A percentile compares a stretch with the other conserved stretches of the same genome.
These are phyloP conservation scores for Venusia cambrica DNA, from an alignment of 2,888 invertebrate genomes.

Conservation along the genomic window DNA sequence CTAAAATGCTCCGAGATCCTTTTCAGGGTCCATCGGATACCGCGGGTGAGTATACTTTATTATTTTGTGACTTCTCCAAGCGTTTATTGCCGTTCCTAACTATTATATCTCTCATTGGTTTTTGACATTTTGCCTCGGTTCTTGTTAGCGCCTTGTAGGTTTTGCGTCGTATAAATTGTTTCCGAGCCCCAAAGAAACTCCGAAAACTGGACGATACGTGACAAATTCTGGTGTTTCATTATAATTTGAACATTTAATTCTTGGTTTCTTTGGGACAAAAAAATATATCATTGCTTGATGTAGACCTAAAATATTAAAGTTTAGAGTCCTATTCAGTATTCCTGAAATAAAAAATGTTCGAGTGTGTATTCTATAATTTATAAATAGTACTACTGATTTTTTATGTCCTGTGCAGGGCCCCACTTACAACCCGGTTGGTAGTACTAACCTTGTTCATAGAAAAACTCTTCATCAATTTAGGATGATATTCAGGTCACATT, in stretches of 20 bases:
- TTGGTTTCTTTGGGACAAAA: constrained; percentile 1
- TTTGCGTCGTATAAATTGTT: constrained; percentile 75
- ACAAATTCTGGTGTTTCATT: background rate
- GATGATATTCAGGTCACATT: too few species aligned
- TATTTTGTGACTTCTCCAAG: constrained; percentile 59
- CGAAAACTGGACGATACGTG: background rate
- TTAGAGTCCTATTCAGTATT: constrained; percentile 15
- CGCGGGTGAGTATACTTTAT: constrained; percentile 84
- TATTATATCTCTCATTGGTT: constrained; percentile 65
- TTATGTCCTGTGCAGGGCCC: too few species aligned
- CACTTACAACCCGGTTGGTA: too few species aligned
- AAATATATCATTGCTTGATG: too few species aligned
- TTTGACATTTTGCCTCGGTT: constrained; percentile 72
- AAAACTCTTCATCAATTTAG: too few species aligned
- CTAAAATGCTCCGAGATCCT: constrained; percentile 92
- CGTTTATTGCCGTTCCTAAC: constrained; percentile 67
- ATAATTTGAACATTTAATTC: constrained; percentile 7
- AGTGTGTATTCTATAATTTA: too few species aligned
- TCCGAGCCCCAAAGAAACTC: constrained; percentile 30
- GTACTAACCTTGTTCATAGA: too few species aligned
- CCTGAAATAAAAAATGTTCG: too few species aligned
- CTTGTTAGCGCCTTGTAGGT: constrained; percentile 72
- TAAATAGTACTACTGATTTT: too few species aligned
- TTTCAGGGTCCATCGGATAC: constrained; percentile 91
- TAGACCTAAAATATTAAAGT: too few species aligned